phyloP scores from a whole-genome alignment of 2,797 vertebrate genomes.

The Trichosurus vulpecula region DNA sequence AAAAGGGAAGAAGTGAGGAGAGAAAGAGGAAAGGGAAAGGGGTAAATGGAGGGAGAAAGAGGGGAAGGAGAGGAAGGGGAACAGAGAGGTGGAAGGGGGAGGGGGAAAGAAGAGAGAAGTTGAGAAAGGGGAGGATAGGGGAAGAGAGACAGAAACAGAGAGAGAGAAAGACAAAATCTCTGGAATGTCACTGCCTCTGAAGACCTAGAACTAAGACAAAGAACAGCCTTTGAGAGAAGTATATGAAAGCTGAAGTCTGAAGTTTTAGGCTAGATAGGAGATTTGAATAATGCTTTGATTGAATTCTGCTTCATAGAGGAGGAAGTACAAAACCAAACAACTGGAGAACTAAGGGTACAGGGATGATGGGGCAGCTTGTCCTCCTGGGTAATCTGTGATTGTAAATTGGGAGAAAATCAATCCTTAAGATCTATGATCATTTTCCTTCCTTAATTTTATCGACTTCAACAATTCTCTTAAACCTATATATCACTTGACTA shows the following conservation, averaged over 20 bases:
- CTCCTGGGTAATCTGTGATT: neutral
- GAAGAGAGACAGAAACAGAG: neutral
- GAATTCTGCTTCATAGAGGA: neutral
- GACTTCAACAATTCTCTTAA: slow-evolving; percentile 5
- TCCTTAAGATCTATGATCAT: slow-evolving; percentile 15
- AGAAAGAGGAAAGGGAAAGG: neutral
- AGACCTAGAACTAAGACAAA: neutral
- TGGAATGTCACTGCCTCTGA: neutral
- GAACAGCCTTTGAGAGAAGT: neutral
- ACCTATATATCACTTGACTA: neutral
- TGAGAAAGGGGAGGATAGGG: neutral
- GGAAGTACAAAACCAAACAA: slow-evolving; percentile 6
- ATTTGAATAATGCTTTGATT: slow-evolving; percentile 21
- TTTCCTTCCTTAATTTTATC: slow-evolving; percentile 28
- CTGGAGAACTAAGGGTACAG: neutral
- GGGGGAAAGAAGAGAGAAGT: slow-evolving; percentile 13
- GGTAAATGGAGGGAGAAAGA: neutral
- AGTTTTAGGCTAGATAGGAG: neutral
- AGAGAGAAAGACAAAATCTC: neutral
- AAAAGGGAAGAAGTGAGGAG: neutral
- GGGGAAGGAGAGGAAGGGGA: neutral
- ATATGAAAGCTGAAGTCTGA: slow-evolving; percentile 25
- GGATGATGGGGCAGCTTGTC: neutral
- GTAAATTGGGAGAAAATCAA: slow-evolving; percentile 29
- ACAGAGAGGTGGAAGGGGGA: neutral